Evolutionary conservation across 1,140 invertebrate genomes (phyloP).

Genomic region (Bombus sylvicola): DNA sequence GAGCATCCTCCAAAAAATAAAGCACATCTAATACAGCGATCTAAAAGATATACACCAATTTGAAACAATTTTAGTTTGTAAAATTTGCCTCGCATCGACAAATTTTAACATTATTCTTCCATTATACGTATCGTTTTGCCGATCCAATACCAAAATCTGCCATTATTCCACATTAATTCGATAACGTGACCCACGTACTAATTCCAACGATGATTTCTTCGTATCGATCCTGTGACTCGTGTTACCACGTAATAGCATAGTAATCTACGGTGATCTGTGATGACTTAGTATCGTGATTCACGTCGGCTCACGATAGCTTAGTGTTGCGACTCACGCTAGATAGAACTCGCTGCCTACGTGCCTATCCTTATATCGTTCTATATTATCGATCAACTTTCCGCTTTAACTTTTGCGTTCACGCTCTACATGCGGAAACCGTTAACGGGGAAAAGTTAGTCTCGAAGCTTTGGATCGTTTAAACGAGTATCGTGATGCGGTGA

Average conservation of each 20-base stretch:
- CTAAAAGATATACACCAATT: not conserved
- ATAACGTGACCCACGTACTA: not conserved
- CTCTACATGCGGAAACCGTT: not conserved
- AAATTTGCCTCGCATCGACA: not conserved
- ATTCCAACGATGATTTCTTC: not conserved
- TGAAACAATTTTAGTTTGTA: not conserved
- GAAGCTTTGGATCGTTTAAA: not conserved
- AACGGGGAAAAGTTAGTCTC: not conserved
- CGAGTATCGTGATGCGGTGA: not conserved
- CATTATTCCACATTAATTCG: not conserved
- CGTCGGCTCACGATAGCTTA: not conserved
- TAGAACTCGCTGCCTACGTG: too few relatives aligned
- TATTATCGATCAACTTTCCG: slow-evolving; percentile 13
- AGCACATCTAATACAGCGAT: not conserved
- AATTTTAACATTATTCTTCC: not conserved
- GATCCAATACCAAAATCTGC: not conserved
- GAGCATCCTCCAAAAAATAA: not conserved
- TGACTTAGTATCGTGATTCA: slow-evolving; percentile 24
- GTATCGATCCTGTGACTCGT: not conserved
- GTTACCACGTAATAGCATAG: not conserved
- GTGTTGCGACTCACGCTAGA: slow-evolving; percentile 1
- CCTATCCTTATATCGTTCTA: not conserved
- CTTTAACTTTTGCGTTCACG: not conserved
- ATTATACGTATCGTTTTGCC: not conserved
- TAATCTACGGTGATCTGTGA: slow-evolving; percentile 13